phyloP scores from a whole-genome alignment of 2,113 vertebrate genomes.

The Cephalopholis sonnerati region DNA sequence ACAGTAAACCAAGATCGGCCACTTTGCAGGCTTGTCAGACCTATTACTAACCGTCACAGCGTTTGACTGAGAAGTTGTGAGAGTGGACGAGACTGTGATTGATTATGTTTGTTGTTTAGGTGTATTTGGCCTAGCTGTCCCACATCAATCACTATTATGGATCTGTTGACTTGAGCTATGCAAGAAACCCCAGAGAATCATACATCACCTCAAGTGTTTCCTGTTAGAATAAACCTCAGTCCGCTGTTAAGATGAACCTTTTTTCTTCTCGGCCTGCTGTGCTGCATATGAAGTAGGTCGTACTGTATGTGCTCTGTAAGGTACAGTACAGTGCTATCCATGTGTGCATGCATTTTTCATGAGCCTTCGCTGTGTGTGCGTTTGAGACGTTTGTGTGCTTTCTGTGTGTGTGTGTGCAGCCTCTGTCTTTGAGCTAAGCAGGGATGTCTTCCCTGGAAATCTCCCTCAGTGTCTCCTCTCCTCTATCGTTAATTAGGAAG shows the following conservation, averaged over 20 bases:
- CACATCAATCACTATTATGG: conserved; percentile 40
- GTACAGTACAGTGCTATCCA: conserved; percentile 49
- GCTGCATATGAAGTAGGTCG: conserved; percentile 69
- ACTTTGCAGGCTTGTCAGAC: conserved; percentile 21
- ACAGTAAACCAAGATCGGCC: not conserved
- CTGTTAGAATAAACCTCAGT: conserved; percentile 3
- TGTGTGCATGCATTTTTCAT: conserved; percentile 72
- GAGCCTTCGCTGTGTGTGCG: conserved; percentile 25
- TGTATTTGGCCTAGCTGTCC: conserved; percentile 34
- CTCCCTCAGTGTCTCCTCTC: conserved; percentile 25
- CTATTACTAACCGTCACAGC: not conserved
- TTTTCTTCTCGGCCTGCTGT: conserved; percentile 13
- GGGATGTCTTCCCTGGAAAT: conserved; percentile 46
- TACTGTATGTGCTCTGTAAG: conserved; percentile 43
- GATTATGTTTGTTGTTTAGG: conserved; percentile 39
- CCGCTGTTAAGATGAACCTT: not conserved
- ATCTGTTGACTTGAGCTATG: conserved; percentile 15
- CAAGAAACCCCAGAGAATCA: not conserved
- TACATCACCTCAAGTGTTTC: conserved; percentile 11
- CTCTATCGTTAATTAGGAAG: conserved; percentile 49
- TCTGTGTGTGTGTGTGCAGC: conserved; percentile 10
- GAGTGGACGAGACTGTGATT: conserved; percentile 36
- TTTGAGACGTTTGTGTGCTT: not conserved
- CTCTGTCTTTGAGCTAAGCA: conserved; percentile 22
- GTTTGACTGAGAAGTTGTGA: conserved; percentile 1